Percentiles rank a stretch among this genome's conserved stretches.
Evolutionary conservation across 23 tunicate species (phyloP).

Genomic region (Ciona savignyi): DNA sequence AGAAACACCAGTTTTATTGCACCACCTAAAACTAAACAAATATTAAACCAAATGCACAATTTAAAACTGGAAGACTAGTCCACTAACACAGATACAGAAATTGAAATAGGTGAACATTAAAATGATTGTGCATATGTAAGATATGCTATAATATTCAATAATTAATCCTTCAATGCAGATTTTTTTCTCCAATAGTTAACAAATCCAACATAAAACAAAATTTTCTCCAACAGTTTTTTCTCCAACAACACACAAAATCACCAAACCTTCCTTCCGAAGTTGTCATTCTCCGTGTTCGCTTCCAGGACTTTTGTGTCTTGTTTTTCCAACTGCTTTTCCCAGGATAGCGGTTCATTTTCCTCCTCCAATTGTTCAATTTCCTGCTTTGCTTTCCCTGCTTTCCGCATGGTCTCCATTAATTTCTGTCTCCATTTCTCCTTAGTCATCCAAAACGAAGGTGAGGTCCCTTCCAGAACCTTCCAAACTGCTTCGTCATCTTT

Average conservation of each 20-base stretch:
- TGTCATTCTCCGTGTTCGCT: slow-evolving; percentile 3
- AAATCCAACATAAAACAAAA: too few species aligned
- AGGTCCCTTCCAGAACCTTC: slow-evolving; percentile 53
- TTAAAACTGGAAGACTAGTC: background rate
- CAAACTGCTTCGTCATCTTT: slow-evolving; percentile 54
- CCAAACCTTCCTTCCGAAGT: background rate
- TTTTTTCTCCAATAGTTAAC: too few species aligned
- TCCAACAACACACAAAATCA: too few species aligned
- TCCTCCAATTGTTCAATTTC: background rate
- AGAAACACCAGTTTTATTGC: background rate
- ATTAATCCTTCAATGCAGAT: too few species aligned
- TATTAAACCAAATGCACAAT: background rate
- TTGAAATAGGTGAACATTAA: too few species aligned
- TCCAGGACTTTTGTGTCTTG: slow-evolving; percentile 22
- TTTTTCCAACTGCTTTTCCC: slow-evolving; percentile 43
- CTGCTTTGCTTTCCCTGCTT: slow-evolving; percentile 1
- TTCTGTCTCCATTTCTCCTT: slow-evolving; percentile 40
- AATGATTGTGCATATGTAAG: too few species aligned
- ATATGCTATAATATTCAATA: too few species aligned
- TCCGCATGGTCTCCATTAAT: slow-evolving; percentile 4
- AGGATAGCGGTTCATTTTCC: slow-evolving; percentile 27
- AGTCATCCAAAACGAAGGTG: slow-evolving; percentile 58
- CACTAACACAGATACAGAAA: too few species aligned
- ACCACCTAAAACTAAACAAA: background rate
- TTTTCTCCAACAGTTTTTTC: too few species aligned